Evolutionary conservation across 2,888 invertebrate species (phyloP), one percentile per base, ranked within the genome.

Genomic region (Lissonota sp.): DNA sequence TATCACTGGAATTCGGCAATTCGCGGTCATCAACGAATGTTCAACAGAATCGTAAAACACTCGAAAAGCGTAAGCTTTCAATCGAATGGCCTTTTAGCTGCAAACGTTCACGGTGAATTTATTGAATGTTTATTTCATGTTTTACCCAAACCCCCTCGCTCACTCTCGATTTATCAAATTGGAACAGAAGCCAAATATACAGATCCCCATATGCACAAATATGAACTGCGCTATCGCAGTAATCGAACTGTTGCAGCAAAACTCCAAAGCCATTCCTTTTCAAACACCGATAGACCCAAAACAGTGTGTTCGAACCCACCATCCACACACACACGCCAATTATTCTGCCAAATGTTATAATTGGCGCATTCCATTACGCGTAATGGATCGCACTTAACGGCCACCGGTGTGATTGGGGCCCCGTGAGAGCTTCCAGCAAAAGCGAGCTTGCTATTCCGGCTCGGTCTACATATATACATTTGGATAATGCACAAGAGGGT

Each of bases 341-440:
- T 91, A 91, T 91, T 91, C 91, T 91, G 89, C 26, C 91, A 91
- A 91, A 91, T 91, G 91, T 91, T 91, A 91, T 91, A 91, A 91
- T 91, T 91, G 91, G 91, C 88, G 91, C 91, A 91, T 91, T 91
- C 91, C 91, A 91, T 91, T 91, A 91, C 89, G 88, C 89, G 88
- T 91, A 91, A 91, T 91, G 91, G 91, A 91, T 91, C 91, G 91
- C 91, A 91, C 91, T 91, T 91, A 91, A 90, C 87, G 88, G 90
- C 88, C 88, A 84, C 85, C 86, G 90, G 90, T 91, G 91, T 90
- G 91, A 91, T 91, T 91, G 91, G 91, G 87, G 80, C 72, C 85
- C 79, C 84, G 86, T 83, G 85, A 83, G 84, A 85, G 84, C 82
- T 79, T 79, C 76, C 69, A 75, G 78, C 74, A 84, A 76, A 77